Base-by-base conservation (phyloP, 2,113 vertebrate species). In the Promerops cafer region DNA sequence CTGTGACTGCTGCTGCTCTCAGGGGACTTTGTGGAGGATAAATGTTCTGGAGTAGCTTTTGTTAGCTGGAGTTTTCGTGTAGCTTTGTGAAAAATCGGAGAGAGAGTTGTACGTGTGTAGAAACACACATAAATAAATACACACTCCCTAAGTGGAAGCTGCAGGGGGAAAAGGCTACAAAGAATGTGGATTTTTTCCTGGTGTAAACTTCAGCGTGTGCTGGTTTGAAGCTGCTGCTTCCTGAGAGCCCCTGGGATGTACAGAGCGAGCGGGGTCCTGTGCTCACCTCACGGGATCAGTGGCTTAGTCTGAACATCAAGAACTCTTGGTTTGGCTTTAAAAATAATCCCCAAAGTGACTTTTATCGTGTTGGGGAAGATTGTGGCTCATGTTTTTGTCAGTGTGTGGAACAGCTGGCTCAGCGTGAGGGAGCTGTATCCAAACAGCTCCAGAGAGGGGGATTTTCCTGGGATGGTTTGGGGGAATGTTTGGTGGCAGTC, bases 21-120 rank as follows among this genome's bases (percentile, higher is more conserved):
- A 0, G 60, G 72, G 30, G 42, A 3, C 10, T 31, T 12, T 1
- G 1, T 4, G 49, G 31, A n/a, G 40, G 69, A 11, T 15, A 5
- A 53, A 60, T 18, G 11, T 10, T 28, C 16, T 6, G 35, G 57
- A 22, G 49, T 26, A 2, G 35, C 18, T 88, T 74, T 11, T 31
- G 53, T 16, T 9, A 16, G 40, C 2, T 82, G 14, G 72, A 31
- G 39, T 53, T 77, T 13, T 17, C 15, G 28, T 8, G 15, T 6
- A 37, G 35, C 47, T 80, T 27, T 68, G 30, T 30, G 2, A 68
- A 59, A 76, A 52, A 14, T 0, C 1, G 4, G 35, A n/a, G 57
- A 16, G 47, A 2, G 66, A 57, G 13, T 6, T 66, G 23, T 24
- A 11, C 8, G 0, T 2, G 2, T 8, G 3, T 7, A 6, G 20